A percentile compares a stretch with the other conserved stretches of the same genome.
Conservation (phyloP, 1,140 invertebrate species). For the Liolophura sinensis region DNA sequence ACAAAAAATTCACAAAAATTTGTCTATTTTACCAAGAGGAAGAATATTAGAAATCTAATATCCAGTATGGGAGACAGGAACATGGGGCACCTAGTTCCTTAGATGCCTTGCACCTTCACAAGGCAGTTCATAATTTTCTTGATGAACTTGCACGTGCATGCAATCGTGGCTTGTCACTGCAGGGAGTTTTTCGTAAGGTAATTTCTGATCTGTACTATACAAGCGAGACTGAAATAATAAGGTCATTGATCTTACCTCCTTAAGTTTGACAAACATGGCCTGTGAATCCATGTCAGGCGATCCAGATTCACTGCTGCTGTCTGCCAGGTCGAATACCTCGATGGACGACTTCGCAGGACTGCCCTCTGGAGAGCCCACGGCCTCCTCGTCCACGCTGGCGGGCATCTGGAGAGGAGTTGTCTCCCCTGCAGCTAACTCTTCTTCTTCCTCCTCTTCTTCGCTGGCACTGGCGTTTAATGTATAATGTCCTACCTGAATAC, state of each 20-base stretch:
- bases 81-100: no score
- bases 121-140: no score
- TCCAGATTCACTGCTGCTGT: slow-evolving; percentile 32
- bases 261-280: slow-evolving; percentile 63
- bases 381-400: slow-evolving; percentile 17
- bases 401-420: slow-evolving; percentile 29
- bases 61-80: no score
- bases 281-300: slow-evolving; percentile 45
- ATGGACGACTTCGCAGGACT: slow-evolving; percentile 19
- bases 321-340: slow-evolving; percentile 35
- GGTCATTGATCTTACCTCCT: slow-evolving; percentile 66
- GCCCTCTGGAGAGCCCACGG: slow-evolving; percentile 30
- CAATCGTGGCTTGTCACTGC: no score
- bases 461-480: not conserved
- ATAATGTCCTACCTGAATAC: not conserved
- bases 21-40: no score
- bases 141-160: no score
- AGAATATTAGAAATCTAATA: no score
- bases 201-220: no score
- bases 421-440: slow-evolving; percentile 29
- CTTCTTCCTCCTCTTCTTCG: slow-evolving; percentile 18
- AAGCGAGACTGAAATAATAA: no score
- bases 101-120: no score
- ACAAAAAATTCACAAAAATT: no score
- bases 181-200: no score